Evolutionary conservation across 2,888 invertebrate genomes (phyloP).

Genomic region (Synergus itoensis): DNA sequence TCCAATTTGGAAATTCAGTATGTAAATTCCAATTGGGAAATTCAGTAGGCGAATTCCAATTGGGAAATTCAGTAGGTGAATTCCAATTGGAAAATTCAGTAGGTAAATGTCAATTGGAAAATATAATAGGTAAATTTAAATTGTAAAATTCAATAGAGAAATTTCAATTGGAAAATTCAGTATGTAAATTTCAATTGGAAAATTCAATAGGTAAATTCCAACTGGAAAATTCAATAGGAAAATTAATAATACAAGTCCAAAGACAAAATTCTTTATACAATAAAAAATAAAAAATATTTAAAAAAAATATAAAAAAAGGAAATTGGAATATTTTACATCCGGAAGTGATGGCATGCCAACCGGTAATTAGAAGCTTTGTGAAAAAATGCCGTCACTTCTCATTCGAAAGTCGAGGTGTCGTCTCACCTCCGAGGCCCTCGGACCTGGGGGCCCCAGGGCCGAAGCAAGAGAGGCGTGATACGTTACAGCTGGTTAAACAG

Average conservation of each 20-base stretch:
- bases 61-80: no score
- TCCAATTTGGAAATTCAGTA: no score
- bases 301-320: not conserved
- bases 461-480: slow-evolving; percentile 48
- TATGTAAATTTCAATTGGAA: not conserved
- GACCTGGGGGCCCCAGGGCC: not conserved
- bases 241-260: no score
- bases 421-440: not conserved
- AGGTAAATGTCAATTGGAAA: no score
- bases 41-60: no score
- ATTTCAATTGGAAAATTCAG: not conserved
- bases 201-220: no score
- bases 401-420: not conserved
- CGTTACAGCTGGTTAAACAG: slow-evolving; percentile 70
- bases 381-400: not conserved
- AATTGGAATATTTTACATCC: not conserved
- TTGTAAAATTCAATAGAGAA: no score
- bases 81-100: no score
- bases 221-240: no score
- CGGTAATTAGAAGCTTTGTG: not conserved
- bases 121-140: no score
- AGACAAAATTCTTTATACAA: no score
- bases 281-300: not conserved
- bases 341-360: not conserved
- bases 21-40: no score